phyloP scores from a whole-genome alignment of 2,797 vertebrate species.

The Bradypodion pumilum region DNA sequence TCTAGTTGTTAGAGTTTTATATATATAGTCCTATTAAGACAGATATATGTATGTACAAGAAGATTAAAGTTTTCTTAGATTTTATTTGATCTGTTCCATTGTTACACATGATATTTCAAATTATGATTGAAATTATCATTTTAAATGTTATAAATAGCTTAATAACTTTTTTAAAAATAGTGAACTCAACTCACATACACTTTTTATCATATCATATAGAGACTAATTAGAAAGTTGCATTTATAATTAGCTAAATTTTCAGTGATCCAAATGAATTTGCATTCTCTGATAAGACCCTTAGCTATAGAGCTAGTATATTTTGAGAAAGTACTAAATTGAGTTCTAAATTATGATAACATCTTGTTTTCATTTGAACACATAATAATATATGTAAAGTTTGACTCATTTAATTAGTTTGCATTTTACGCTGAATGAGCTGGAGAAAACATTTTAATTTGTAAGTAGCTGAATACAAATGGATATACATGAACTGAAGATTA shows the following conservation, averaged over 20 bases:
- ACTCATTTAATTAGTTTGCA: constrained; percentile 33
- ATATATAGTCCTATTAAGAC: background rate
- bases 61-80: too few species aligned
- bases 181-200: background rate
- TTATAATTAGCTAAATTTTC: background rate
- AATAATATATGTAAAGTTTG: constrained; percentile 10
- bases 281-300: background rate
- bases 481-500: background rate
- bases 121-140: background rate
- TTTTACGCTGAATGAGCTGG: constrained; percentile 25
- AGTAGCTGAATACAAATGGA: constrained; percentile 28
- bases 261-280: background rate
- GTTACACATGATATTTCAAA: background rate
- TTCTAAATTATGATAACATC: background rate
- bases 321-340: constrained; percentile 16
- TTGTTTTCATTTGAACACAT: background rate
- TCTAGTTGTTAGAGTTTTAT: background rate
- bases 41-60: background rate
- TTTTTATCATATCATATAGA: background rate
- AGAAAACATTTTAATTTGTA: constrained; percentile 26
- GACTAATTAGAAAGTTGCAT: background rate
- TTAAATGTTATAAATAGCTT: background rate
- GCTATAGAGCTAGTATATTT: background rate
- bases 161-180: background rate
- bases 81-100: background rate